Evolutionary conservation across 2,888 invertebrate species (phyloP).

Genomic region (Agonopterix subpropinquella): DNA sequence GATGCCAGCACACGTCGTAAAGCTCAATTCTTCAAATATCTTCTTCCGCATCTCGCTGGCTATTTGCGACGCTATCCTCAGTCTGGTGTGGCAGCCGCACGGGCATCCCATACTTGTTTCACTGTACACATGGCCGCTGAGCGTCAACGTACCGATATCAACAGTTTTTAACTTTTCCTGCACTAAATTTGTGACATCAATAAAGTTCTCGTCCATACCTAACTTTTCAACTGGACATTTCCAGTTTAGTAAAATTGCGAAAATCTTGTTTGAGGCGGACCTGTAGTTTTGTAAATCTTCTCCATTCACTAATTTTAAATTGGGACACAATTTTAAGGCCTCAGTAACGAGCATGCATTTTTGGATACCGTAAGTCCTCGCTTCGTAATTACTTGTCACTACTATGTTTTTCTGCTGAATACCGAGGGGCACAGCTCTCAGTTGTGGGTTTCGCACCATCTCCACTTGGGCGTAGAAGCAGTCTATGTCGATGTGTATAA

Average conservation of each 20-base stretch:
- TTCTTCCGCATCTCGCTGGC: constrained; percentile 85
- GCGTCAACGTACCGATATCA: constrained; percentile 40
- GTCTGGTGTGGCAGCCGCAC: constrained; percentile 84
- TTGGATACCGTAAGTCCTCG: constrained; percentile 82
- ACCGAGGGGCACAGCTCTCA: constrained; percentile 82
- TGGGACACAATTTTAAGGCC: constrained; percentile 83
- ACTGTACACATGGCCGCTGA: constrained; percentile 77
- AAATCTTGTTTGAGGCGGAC: constrained; percentile 85
- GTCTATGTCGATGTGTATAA: constrained; percentile 88
- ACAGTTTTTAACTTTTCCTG: constrained; percentile 64
- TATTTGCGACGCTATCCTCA: constrained; percentile 82
- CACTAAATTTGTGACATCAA: constrained; percentile 85
- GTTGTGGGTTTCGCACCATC: constrained; percentile 82
- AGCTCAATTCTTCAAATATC: constrained; percentile 79
- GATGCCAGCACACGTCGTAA: constrained; percentile 89
- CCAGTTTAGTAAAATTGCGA: constrained; percentile 81
- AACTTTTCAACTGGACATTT: constrained; percentile 86
- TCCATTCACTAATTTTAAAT: constrained; percentile 84
- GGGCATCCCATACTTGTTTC: constrained; percentile 75
- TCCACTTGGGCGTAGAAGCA: constrained; percentile 93
- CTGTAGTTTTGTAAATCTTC: constrained; percentile 90
- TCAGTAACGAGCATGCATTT: constrained; percentile 88
- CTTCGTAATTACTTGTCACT: constrained; percentile 90
- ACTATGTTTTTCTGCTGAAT: constrained; percentile 90
- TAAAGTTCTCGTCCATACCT: constrained; percentile 90